A percentile compares a stretch with the other conserved stretches of the same genome.
Conservation (phyloP, 2,888 invertebrate genomes). For the Xestia xanthographa region DNA sequence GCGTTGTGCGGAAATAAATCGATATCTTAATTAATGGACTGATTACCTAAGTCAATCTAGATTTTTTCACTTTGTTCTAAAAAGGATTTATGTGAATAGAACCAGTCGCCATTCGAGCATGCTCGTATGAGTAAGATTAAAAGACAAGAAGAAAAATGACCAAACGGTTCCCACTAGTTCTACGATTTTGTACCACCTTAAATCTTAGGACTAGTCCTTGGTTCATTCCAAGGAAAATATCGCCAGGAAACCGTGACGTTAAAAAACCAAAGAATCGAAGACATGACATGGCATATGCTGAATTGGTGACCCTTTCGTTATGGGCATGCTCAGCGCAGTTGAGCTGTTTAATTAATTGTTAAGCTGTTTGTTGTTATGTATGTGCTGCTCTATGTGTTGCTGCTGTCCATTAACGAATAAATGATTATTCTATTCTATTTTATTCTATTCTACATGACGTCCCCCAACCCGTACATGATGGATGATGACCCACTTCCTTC, state of each 20-base stretch:
- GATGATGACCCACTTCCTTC: background rate
- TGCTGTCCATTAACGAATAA: too few relatives aligned
- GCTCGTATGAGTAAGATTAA: background rate
- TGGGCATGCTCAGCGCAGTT: too few relatives aligned
- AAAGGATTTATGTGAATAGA: background rate
- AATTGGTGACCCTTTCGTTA: too few relatives aligned
- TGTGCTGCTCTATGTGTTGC: too few relatives aligned
- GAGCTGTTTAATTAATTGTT: too few relatives aligned
- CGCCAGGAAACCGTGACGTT: background rate
- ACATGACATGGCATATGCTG: too few relatives aligned
- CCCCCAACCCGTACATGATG: background rate
- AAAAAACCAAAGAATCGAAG: background rate
- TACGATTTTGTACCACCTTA: too few relatives aligned
- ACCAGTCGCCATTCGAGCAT: background rate
- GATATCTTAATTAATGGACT: slow-evolving; percentile 12
- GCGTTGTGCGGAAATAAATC: background rate
- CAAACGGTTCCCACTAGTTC: background rate
- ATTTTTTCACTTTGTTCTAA: background rate
- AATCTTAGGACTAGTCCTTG: too few relatives aligned
- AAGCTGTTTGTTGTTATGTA: too few relatives aligned
- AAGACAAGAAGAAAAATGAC: background rate
- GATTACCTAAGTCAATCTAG: background rate
- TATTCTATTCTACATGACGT: too few relatives aligned
- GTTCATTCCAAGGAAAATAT: background rate
- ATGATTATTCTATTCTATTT: too few relatives aligned